phyloP scores from a whole-genome alignment of 2,113 vertebrate genomes.

The Gorsachius goisagi region DNA sequence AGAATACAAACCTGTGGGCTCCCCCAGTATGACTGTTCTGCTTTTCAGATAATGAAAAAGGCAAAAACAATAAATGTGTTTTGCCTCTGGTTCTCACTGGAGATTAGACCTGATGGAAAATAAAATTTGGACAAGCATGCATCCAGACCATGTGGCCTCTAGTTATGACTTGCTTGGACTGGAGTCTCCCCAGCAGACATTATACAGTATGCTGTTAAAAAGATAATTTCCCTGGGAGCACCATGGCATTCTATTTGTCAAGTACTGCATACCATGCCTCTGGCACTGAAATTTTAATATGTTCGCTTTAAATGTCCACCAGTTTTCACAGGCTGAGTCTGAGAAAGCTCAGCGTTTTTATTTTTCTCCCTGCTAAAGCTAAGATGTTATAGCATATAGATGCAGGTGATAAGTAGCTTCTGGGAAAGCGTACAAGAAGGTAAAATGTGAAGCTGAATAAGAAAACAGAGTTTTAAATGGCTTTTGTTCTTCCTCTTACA shows the following conservation, averaged over 20 bases:
- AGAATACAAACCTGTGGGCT: neutral
- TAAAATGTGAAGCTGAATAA: neutral
- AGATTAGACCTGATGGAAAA: neutral
- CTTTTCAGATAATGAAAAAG: neutral
- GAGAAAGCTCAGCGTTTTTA: neutral
- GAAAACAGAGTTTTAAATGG: neutral
- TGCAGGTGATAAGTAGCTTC: neutral
- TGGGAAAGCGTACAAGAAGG: neutral
- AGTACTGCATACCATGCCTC: rapidly evolving
- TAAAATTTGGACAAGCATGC: neutral
- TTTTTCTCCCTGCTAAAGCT: neutral
- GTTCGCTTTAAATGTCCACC: neutral
- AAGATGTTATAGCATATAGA: neutral
- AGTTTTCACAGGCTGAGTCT: neutral
- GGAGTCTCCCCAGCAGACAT: neutral
- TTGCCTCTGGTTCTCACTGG: neutral
- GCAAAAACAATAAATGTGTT: neutral
- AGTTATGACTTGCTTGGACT: neutral
- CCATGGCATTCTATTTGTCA: neutral
- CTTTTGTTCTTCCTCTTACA: neutral
- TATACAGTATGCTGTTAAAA: neutral
- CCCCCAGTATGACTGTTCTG: neutral
- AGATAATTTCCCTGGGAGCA: neutral
- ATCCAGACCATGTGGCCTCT: neutral
- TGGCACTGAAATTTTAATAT: neutral